Conservation (phyloP, 2,888 invertebrate genomes). For the Ichneumon xanthorius region DNA sequence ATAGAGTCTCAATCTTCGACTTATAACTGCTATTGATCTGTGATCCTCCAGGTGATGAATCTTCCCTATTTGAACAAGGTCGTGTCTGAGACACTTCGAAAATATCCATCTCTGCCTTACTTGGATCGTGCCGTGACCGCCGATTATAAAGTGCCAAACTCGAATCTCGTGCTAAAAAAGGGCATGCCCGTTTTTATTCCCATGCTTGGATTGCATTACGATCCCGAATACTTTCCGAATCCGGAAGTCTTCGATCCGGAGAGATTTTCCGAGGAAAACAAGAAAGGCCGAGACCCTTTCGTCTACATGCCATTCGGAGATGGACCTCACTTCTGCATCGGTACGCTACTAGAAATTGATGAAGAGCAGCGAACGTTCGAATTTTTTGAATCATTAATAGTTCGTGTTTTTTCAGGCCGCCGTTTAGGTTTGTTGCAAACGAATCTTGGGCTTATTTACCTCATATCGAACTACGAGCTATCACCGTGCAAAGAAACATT, state of each 20-base stretch:
- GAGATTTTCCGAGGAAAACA: constrained; percentile 81
- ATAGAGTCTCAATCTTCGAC: background rate
- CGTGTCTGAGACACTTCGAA: constrained; percentile 82
- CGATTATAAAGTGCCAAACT: constrained; percentile 77
- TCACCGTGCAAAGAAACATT: constrained; percentile 73
- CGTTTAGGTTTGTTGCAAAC: constrained; percentile 78
- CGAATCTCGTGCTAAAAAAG: constrained; percentile 76
- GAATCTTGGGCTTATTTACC: constrained; percentile 75
- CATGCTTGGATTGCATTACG: constrained; percentile 79
- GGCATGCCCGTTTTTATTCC: constrained; percentile 81
- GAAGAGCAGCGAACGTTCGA: background rate
- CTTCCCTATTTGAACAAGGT: constrained; percentile 79
- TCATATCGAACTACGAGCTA: constrained; percentile 77
- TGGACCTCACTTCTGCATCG: constrained; percentile 81
- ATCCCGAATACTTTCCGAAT: constrained; percentile 76
- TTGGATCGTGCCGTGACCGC: constrained; percentile 74
- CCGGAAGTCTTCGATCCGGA: constrained; percentile 84
- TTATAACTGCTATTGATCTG: background rate
- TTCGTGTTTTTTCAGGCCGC: constrained; percentile 69
- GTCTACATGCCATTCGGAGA: constrained; percentile 82
- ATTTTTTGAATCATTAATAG: background rate
- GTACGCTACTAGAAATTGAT: constrained; percentile 67
- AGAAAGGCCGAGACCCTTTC: constrained; percentile 74
- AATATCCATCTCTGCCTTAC: constrained; percentile 81
- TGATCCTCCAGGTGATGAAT: constrained; percentile 60